A percentile compares a stretch with the other conserved stretches of the same genome.
phyloP scores from a whole-genome alignment of 1,140 invertebrate genomes.

The Antheraea pernyi region DNA sequence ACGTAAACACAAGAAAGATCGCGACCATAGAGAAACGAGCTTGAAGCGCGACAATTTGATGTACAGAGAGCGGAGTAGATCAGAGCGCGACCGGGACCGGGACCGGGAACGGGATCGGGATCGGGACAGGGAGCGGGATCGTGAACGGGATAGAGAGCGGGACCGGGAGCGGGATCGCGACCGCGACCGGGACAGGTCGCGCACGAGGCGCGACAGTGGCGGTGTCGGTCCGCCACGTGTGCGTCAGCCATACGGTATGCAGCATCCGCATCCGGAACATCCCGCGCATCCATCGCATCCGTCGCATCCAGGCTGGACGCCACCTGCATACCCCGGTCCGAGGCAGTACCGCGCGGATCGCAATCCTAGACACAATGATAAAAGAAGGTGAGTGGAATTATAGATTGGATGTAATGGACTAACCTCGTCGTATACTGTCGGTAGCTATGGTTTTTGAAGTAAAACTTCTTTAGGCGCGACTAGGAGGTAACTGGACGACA shows the following conservation, averaged over 20 bases:
- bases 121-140: slow-evolving; percentile 63
- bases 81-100: slow-evolving; percentile 59
- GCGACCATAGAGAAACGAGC: slow-evolving; percentile 69
- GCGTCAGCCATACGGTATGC: slow-evolving; percentile 42
- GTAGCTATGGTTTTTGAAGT: too few relatives aligned
- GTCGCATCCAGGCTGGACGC: slow-evolving; percentile 54
- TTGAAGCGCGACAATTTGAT: slow-evolving; percentile 73
- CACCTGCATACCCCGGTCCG: slow-evolving; percentile 67
- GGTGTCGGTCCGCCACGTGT: slow-evolving; percentile 44
- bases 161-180: slow-evolving; percentile 52
- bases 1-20: slow-evolving; percentile 75
- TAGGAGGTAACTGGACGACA: too few relatives aligned
- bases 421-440: neutral
- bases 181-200: slow-evolving; percentile 52
- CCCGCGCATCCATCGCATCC: slow-evolving; percentile 40
- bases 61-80: slow-evolving; percentile 70
- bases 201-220: slow-evolving; percentile 68
- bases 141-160: slow-evolving; percentile 55
- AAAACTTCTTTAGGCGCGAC: too few relatives aligned
- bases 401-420: neutral
- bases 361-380: slow-evolving; percentile 64
- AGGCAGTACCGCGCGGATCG: slow-evolving; percentile 66
- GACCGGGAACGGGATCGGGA: slow-evolving; percentile 60
- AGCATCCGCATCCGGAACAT: slow-evolving; percentile 53
- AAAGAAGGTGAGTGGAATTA: slow-evolving; percentile 55